Base-by-base conservation (phyloP, 2,113 vertebrate species). In the Fulica atra region DNA sequence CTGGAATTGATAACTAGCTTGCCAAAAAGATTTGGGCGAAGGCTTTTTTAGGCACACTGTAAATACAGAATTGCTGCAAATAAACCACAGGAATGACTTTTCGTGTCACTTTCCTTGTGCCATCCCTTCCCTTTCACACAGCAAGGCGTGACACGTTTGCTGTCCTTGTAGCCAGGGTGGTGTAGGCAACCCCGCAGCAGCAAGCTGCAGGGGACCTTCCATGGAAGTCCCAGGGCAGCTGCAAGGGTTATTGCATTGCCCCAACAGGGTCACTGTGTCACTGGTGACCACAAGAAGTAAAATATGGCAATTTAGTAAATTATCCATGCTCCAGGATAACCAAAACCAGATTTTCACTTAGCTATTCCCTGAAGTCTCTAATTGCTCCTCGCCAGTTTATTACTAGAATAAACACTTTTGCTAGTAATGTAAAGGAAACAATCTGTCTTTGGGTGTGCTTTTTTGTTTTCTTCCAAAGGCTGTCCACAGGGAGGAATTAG, bases 391-490 rank as follows among this genome's bases (percentile, higher is more conserved):
- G 83, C 64, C 51, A 72, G 50, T 29, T 84, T 91, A 93, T 94
- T 93, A 71, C 79, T 82, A 94, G 83, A 91, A 81, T 56, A 94
- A 96, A 93, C 79, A 70, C 89, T 95, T 95, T 87, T 25, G 40
- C 89, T 92, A 76, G 83, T 63, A 87, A 94, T 54, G 70, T 76
- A 93, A 93, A 96, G 81, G 73, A 94, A 95, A 82, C 73, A 95
- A 92, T 94, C 83, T 94, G 73, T 96, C 78, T 87, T 82, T 85
- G 69, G 65, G 29, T 70, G 40, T 5, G 31, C 33, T 83, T 92
- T 88, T 86, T 61, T 89, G 35, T 80, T 86, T 81, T 66, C 81
- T 93, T 95, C 64, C 73, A 92, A 91, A 71, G 51, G 51, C 42
- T 1, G 9, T 91, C 86, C 90, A 88, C 33, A 63, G 93, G 92